Conservation (phyloP, 2,797 vertebrate species). For the Masticophis lateralis region DNA sequence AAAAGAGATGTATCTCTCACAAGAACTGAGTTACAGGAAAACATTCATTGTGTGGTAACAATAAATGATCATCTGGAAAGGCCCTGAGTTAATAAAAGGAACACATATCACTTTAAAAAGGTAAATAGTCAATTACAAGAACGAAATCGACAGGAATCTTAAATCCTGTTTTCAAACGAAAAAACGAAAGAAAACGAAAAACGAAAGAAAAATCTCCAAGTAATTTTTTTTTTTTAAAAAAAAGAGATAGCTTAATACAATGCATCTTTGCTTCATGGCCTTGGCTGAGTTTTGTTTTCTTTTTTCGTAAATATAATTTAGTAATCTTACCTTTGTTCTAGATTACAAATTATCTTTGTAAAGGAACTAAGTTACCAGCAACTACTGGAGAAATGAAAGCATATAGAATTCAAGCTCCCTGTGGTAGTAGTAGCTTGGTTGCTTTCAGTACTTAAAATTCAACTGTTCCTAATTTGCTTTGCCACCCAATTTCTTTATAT, state of each 20-base stretch:
- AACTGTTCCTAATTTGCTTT: slow-evolving; percentile 39
- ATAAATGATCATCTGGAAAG: slow-evolving; percentile 23
- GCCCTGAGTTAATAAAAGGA: slow-evolving; percentile 39
- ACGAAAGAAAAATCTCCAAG: slow-evolving; percentile 38
- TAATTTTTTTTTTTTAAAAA: not conserved
- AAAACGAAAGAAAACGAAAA: not conserved
- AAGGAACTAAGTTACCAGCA: slow-evolving; percentile 52
- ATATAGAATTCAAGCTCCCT: slow-evolving; percentile 44
- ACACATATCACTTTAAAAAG: slow-evolving; percentile 30
- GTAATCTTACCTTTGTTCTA: slow-evolving; percentile 52
- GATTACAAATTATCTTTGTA: slow-evolving; percentile 45
- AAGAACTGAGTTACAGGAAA: not conserved
- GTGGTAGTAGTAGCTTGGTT: slow-evolving; percentile 41
- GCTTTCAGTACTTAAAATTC: slow-evolving; percentile 29
- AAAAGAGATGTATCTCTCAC: not conserved
- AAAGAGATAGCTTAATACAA: slow-evolving; percentile 47
- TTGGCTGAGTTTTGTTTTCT: not conserved
- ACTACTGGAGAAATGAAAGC: slow-evolving; percentile 26
- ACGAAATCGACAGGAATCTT: slow-evolving; percentile 2
- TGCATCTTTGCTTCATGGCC: not conserved
- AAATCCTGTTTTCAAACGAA: not conserved
- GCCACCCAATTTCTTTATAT: slow-evolving; percentile 52
- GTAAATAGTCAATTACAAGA: slow-evolving; percentile 25
- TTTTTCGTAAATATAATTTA: slow-evolving; percentile 44
- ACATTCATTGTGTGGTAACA: slow-evolving; percentile 20